phyloP scores from a whole-genome alignment of 2,113 vertebrate genomes.

The Dendropsophus ebraccatus region DNA sequence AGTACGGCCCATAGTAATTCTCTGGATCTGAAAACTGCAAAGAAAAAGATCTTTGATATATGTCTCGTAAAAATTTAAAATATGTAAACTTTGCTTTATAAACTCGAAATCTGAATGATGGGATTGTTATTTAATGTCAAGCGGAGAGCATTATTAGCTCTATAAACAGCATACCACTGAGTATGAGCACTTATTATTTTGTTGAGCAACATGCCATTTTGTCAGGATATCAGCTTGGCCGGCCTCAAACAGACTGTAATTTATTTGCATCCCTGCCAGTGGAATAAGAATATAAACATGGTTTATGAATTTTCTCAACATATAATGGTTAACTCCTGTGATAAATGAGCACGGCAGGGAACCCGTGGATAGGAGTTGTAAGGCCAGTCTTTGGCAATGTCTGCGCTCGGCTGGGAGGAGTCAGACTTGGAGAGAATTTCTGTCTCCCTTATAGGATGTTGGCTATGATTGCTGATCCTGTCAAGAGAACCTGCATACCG shows the following conservation, averaged over 20 bases:
- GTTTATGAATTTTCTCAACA: conserved; percentile 48
- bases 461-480: conserved; percentile 14
- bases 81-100: conserved; percentile 39
- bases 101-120: conserved; percentile 24
- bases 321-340: conserved; percentile 45
- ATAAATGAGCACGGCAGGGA: conserved; percentile 48
- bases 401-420: conserved; percentile 22
- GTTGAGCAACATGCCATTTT: conserved; percentile 48
- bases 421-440: conserved; percentile 41
- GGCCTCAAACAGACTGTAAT: conserved; percentile 34
- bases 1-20: background rate
- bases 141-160: conserved; percentile 40
- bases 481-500: conserved; percentile 48
- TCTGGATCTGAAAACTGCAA: background rate
- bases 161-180: conserved; percentile 46
- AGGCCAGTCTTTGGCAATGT: conserved; percentile 30
- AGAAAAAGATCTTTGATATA: conserved; percentile 28
- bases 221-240: conserved; percentile 51
- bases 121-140: conserved; percentile 48
- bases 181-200: conserved; percentile 56
- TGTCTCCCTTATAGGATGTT: conserved; percentile 49
- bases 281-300: conserved; percentile 31
- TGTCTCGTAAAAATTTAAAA: conserved; percentile 29
- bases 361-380: conserved; percentile 30
- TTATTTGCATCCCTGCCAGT: conserved; percentile 38